Evolutionary conservation across 2,113 vertebrate genomes (phyloP), one percentile per base, ranked within the genome.

Genomic region (Chionomys nivalis): DNA sequence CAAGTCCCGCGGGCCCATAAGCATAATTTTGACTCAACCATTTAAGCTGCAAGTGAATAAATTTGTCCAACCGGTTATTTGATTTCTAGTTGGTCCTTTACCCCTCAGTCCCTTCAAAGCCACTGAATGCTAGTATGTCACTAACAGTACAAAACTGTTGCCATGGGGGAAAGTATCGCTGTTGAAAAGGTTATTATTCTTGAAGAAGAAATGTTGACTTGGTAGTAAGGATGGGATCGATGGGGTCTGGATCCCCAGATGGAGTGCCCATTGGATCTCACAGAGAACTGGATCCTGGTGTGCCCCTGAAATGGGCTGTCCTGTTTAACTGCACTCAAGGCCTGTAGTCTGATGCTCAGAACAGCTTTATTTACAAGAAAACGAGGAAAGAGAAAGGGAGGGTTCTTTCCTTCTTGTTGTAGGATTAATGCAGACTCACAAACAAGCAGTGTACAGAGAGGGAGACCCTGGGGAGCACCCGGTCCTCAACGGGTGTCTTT

Each of bases 41-140:
- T 83, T 83, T 77, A 87, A 85, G 79, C 21, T 61, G 33, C 19
- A 42, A 47, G 44, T 28, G 1, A 63, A 76, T 81, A 3, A 65
- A 36, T 94, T 31, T 90, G 33, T 44, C 44, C 88, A 33, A 58
- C 13, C 36, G 36, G 4, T 36, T 86, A 44, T 75, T 94, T 12
- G 76, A 13, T 26, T 58, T 58, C 89, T 94, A 94, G 17, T 47
- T 44, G 85, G 73, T 93, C 33, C 72, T 92, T 89, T 91, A 65
- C 14, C 28, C 19, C 33, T 79, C 39, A 86, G 36, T 2, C 33
- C 19, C 24, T 94, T 24, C 23, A 86, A 42, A 89, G 39, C 73
- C 21, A 33, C 49, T 24, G 42, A 70, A 65, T 19, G 49, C 36
- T 42, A 82, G 36, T 11, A 0, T 1, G 77, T 93, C 88, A 21